Base-by-base conservation (phyloP, 2,888 invertebrate species). In the Dynastes grantii region DNA sequence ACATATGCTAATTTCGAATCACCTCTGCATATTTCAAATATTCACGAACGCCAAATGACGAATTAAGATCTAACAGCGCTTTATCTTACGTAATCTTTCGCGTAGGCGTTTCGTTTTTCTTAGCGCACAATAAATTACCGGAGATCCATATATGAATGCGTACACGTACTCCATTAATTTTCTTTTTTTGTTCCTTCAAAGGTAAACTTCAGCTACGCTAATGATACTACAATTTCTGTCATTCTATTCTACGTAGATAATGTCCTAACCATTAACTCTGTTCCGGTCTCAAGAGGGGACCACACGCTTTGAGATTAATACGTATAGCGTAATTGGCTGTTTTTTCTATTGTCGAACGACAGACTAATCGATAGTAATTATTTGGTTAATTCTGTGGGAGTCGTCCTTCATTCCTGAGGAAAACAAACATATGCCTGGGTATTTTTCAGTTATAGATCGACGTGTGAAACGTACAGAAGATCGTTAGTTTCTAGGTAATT, bases 341-440 rank as follows among this genome's bases (percentile, higher is more conserved):
- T 40, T 32, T 68, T 40, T 75, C 37, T 75, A 75, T 45, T 49
- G 61, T 27, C 45, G 49, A 27, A 75, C 55, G 45, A 45, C 45
- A 11, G 22, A 55, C 40, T 63, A 68, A 77, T 77, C 63, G 63
- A 77, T 77, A 22, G 77, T 61, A 63, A 77, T 71, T 68, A 79
- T 76, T 70, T 76, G 75, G 70, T 76, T 63, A 80, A 76, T 80
- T 75, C 76, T 64, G 75, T 77, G 76, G 75, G 78, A 65, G 76
- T 78, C 78, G 76, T 78, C 78, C 78, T 76, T 68, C 78, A 49
- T 55, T 55, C 45, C 67, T 27, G 58, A 68, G 73, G 68, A 77
- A 77, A 68, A 76, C 76, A 45, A 8, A 65, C 32, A 32, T 55
- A 32, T 51, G 22, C n/a, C 16, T 22, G 5, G 40, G 40, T 40